Conservation (phyloP, 2,888 invertebrate genomes). For the Aleiodes testaceus region DNA sequence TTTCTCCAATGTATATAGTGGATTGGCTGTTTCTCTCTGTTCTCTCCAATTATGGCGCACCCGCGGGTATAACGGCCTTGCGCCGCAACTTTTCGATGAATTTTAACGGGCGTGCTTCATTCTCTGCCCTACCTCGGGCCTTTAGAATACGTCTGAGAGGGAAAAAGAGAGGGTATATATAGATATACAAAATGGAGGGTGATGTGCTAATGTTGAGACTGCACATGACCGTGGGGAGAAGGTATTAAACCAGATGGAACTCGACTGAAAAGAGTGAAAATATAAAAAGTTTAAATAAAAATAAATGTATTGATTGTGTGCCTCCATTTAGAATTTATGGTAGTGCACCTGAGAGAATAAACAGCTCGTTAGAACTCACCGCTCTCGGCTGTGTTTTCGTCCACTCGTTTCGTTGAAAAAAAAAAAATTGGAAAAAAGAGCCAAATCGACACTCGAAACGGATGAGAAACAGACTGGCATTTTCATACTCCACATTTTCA, state of each 20-base stretch:
- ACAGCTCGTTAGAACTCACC: conserved; percentile 27
- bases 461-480: conserved; percentile 40
- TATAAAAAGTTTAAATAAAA: background rate
- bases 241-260: background rate
- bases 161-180: background rate
- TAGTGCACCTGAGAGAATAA: conserved; percentile 17
- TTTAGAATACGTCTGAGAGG: conserved; percentile 13
- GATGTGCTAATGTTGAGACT: conserved; percentile 26
- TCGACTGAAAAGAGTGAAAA: conserved; percentile 9
- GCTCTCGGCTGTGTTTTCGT: conserved; percentile 14
- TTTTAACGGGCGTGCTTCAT: conserved; percentile 39
- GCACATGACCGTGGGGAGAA: background rate
- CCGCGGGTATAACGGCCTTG: conserved; percentile 41
- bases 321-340: conserved; percentile 9
- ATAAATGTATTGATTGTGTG: conserved; percentile 3
- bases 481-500: conserved; percentile 24
- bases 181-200: conserved; percentile 20
- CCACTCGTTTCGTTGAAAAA: conserved; percentile 6
- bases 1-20: background rate
- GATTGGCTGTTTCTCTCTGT: background rate
- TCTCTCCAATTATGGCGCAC: conserved; percentile 30
- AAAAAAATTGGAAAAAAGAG: background rate
- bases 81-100: conserved; percentile 42
- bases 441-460: conserved; percentile 18
- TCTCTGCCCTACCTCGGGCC: conserved; percentile 15